phyloP scores from a whole-genome alignment of 1,140 invertebrate genomes.

The Heliconius melpomene region DNA sequence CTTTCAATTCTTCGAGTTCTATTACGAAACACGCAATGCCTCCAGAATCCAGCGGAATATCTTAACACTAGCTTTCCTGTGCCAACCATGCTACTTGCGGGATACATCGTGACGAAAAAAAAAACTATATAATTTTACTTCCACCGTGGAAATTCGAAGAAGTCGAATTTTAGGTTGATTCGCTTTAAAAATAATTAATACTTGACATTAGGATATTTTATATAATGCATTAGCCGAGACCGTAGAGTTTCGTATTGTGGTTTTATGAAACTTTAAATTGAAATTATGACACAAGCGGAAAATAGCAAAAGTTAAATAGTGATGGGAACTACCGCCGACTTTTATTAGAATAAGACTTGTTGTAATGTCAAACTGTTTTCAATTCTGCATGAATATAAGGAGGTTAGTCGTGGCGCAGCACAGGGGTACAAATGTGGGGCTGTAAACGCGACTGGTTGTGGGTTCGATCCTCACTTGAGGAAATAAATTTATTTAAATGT shows the following conservation, averaged over 20 bases:
- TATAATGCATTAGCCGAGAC: not conserved
- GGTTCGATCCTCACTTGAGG: no score
- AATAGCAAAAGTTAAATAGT: conserved; percentile 30
- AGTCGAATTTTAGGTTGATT: not conserved
- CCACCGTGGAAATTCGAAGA: not conserved
- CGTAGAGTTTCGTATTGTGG: conserved; percentile 28
- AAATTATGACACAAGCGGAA: conserved; percentile 41
- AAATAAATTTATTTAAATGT: no score
- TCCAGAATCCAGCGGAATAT: no score
- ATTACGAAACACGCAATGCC: no score
- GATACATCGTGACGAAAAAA: no score
- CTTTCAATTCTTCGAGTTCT: no score
- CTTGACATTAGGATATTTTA: not conserved
- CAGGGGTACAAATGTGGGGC: no score
- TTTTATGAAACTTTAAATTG: conserved; percentile 44
- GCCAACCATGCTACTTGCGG: no score
- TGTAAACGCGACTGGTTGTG: no score
- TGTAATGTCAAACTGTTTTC: not conserved
- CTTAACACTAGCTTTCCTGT: no score
- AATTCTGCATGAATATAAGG: not conserved
- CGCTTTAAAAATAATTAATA: not conserved
- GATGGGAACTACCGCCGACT: conserved; percentile 28
- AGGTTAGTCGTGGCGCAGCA: no score
- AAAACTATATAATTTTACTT: no score
- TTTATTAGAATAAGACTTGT: conserved; percentile 24